phyloP scores from a whole-genome alignment of 2,888 invertebrate species.

The Phyllotreta striolata region DNA sequence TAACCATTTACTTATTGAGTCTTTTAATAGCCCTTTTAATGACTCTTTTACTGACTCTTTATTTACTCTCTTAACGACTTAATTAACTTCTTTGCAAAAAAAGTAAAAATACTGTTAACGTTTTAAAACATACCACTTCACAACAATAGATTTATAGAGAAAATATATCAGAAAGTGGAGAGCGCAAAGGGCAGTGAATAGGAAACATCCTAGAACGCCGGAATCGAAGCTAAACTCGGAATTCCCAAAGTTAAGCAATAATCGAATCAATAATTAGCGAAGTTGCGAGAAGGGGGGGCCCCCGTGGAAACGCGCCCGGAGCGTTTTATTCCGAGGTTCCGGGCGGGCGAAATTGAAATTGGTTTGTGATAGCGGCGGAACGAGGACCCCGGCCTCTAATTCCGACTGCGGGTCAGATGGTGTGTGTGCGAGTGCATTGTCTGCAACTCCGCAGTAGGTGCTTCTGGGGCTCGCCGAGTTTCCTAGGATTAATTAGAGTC shows the following conservation, averaged over 20 bases:
- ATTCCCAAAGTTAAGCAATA: constrained; percentile 15
- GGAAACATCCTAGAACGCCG: neutral
- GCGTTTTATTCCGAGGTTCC: constrained; percentile 9
- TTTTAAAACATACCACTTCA: no score
- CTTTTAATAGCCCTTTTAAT: no score
- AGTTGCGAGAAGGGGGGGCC: constrained; percentile 2
- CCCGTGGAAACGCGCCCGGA: constrained; percentile 8
- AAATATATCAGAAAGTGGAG: neutral
- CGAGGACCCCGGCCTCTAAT: constrained; percentile 13
- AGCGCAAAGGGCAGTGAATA: neutral
- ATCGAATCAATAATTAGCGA: constrained; percentile 19
- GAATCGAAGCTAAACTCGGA: neutral
- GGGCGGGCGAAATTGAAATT: constrained; percentile 9
- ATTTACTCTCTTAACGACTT: no score
- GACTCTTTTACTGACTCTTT: no score
- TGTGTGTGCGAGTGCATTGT: constrained; percentile 23
- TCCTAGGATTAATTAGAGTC: constrained; percentile 21
- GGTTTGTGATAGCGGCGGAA: constrained; percentile 8
- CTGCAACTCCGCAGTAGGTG: constrained; percentile 12
- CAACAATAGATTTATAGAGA: neutral
- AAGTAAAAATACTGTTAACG: no score
- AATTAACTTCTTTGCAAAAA: no score
- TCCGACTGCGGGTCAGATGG: constrained; percentile 21
- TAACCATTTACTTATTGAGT: no score
- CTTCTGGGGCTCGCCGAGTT: constrained; percentile 13